phyloP scores from a whole-genome alignment of 1,140 invertebrate genomes.

The Calliopsis andreniformis region DNA sequence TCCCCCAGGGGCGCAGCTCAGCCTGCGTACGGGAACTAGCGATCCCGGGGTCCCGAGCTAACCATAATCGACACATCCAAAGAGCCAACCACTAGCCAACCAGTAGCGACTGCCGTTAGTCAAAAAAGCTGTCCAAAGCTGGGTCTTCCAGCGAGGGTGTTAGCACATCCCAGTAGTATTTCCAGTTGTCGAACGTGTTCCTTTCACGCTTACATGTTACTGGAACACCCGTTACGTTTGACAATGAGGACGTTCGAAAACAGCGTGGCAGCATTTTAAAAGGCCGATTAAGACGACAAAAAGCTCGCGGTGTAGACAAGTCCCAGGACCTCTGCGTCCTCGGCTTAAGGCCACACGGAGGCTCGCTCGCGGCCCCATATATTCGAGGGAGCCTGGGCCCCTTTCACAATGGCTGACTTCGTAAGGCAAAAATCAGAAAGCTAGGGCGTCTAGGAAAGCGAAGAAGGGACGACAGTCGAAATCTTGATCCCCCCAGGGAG shows the following conservation, averaged over 20 bases:
- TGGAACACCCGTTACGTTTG: background rate
- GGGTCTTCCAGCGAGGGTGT: no score
- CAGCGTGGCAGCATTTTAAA: conserved; percentile 17
- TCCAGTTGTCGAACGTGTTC: background rate
- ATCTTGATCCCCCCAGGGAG: conserved; percentile 65
- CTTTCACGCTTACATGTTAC: background rate
- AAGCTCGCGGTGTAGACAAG: conserved; percentile 53
- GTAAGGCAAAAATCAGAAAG: conserved; percentile 83
- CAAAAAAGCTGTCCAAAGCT: no score
- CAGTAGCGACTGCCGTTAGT: no score
- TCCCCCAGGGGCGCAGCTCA: no score
- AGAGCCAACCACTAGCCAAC: no score
- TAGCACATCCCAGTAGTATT: no score
- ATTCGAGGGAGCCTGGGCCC: conserved; percentile 57
- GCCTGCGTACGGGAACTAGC: no score
- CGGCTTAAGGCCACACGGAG: conserved; percentile 64
- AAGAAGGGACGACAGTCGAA: conserved; percentile 59
- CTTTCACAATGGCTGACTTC: conserved; percentile 81
- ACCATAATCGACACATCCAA: no score
- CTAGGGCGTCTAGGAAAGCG: conserved; percentile 70
- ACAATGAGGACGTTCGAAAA: background rate
- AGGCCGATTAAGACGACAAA: conserved; percentile 41
- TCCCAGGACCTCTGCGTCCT: background rate
- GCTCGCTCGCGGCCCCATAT: conserved; percentile 39
- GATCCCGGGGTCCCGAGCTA: no score